Percentiles rank a stretch among this genome's conserved stretches.
phyloP scores from a whole-genome alignment of 2,797 vertebrate species.

The Jordanella pulchra region DNA sequence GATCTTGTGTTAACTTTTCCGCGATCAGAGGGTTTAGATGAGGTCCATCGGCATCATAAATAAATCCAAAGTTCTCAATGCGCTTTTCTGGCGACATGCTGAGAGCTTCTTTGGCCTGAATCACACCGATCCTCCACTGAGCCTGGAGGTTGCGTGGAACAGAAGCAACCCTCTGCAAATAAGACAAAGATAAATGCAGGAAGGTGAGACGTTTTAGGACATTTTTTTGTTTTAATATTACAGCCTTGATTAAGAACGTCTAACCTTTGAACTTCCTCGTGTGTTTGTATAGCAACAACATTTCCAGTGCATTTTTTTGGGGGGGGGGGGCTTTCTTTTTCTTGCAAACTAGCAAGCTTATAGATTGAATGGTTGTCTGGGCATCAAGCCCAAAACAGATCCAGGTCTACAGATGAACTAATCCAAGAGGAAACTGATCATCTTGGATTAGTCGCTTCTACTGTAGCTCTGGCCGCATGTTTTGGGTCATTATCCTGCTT shows the following conservation, averaged over 20 bases:
- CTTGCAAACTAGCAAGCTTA: no score
- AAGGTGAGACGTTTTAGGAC: background rate
- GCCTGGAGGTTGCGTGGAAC: conserved; percentile 86
- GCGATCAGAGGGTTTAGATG: conserved; percentile 86
- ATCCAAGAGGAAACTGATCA: no score
- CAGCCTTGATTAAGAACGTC: background rate
- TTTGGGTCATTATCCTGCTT: no score
- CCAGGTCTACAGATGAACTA: no score
- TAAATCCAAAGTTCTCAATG: conserved; percentile 87
- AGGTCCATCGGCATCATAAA: conserved; percentile 86
- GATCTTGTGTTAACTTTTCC: conserved; percentile 80
- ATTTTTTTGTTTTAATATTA: background rate
- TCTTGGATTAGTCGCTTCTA: no score
- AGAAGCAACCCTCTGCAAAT: conserved; percentile 69
- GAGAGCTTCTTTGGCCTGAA: conserved; percentile 89
- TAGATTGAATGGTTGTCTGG: no score
- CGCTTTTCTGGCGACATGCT: conserved; percentile 85
- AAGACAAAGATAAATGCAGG: background rate
- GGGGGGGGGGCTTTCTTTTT: no score
- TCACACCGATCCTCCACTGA: conserved; percentile 90
- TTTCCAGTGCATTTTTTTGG: no score
- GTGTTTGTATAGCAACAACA: no score
- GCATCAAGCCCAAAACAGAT: no score
- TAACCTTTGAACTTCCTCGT: background rate
- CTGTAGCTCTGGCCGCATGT: no score